Evolutionary conservation across 1,140 invertebrate genomes (phyloP).

Genomic region (Drosophila aff.): DNA sequence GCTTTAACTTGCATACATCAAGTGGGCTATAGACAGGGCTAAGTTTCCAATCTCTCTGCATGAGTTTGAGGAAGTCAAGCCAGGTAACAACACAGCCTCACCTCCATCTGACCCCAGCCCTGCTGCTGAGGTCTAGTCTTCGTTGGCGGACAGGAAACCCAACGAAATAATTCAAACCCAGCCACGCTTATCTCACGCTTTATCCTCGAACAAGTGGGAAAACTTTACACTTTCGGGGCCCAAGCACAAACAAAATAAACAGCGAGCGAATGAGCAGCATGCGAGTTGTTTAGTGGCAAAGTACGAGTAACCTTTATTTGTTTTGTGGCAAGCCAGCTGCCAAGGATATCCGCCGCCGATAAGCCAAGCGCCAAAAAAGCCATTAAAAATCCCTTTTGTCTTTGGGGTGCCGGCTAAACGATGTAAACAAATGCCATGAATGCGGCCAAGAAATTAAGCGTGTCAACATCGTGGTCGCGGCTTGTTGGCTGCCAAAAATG

Average conservation of each 20-base stretch:
- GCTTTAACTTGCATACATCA: neutral
- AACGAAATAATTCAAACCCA: constrained; percentile 74
- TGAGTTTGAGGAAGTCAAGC: constrained; percentile 4
- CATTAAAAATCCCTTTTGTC: constrained; percentile 77
- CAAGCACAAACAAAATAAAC: constrained; percentile 55
- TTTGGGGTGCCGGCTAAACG: constrained; percentile 48
- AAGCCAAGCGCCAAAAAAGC: constrained; percentile 62
- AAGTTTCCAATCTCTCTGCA: neutral
- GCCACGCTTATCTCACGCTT: constrained; percentile 59
- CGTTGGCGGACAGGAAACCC: constrained; percentile 33
- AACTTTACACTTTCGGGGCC: constrained; percentile 58
- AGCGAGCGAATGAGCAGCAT: constrained; percentile 27
- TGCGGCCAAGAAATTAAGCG: constrained; percentile 80
- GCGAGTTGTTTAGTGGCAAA: constrained; percentile 50
- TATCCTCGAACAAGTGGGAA: constrained; percentile 64
- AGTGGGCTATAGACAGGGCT: neutral
- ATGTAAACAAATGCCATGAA: constrained; percentile 79
- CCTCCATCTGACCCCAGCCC: constrained; percentile 11
- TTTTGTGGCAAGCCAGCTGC: constrained; percentile 63
- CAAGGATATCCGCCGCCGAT: constrained; percentile 75
- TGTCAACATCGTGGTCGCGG: constrained; percentile 64
- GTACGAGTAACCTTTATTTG: constrained; percentile 76
- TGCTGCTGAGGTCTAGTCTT: neutral
- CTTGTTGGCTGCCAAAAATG: constrained; percentile 70
- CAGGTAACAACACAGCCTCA: constrained; percentile 26